Evolutionary conservation across 2,113 vertebrate genomes (phyloP).

Genomic region (Alces alces): DNA sequence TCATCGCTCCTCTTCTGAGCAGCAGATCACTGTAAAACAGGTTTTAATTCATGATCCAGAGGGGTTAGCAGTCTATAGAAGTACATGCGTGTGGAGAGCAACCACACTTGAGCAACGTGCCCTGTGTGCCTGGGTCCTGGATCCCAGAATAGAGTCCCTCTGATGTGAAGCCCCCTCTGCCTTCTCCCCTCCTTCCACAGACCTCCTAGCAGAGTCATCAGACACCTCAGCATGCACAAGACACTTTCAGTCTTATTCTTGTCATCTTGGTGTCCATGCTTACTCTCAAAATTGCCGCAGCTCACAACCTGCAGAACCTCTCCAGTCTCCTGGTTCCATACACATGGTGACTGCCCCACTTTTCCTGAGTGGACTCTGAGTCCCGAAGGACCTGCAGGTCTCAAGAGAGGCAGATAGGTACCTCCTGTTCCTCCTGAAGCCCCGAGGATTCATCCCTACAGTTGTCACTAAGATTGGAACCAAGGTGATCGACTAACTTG

Average conservation of each 20-base stretch:
- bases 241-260: neutral
- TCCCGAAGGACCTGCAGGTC: constrained; percentile 15
- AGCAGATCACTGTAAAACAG: constrained; percentile 52
- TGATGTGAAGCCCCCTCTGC: neutral
- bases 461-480: neutral
- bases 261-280: neutral
- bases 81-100: neutral
- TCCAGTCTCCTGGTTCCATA: neutral
- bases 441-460: neutral
- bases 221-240: neutral
- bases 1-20: constrained; percentile 77
- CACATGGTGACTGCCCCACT: neutral
- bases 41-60: constrained; percentile 61
- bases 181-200: neutral
- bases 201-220: neutral
- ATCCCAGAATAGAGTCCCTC: neutral
- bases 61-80: neutral
- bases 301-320: neutral
- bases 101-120: neutral
- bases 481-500: neutral
- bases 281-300: neutral
- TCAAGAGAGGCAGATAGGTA: neutral
- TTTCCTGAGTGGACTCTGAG: constrained; percentile 24
- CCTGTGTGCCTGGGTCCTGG: neutral
- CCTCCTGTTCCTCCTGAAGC: neutral